phyloP scores from a whole-genome alignment of 2,113 vertebrate species.

The Dendropsophus ebraccatus region DNA sequence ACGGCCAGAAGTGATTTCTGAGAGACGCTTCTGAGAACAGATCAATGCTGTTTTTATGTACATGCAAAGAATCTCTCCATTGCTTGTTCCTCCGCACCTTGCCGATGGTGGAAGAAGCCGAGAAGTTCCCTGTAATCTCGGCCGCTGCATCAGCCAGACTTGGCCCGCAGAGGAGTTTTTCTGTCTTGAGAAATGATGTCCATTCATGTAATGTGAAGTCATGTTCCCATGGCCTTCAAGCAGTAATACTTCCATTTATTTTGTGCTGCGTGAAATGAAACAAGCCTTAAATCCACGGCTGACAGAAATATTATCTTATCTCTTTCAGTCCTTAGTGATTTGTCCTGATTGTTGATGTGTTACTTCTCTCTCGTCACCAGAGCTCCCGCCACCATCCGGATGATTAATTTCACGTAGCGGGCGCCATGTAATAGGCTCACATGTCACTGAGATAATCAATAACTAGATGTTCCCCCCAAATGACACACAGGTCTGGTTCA shows the following conservation, averaged over 20 bases:
- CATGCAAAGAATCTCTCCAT: too few relatives aligned
- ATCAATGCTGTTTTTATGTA: background rate
- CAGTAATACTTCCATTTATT: constrained; percentile 28
- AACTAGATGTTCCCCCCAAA: background rate
- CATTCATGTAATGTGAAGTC: constrained; percentile 10
- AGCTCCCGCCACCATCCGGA: background rate
- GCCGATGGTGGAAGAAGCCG: too few relatives aligned
- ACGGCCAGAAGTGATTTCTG: background rate
- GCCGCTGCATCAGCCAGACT: too few relatives aligned
- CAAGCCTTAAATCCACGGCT: constrained; percentile 24
- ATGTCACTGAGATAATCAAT: background rate
- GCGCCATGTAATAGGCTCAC: too few relatives aligned
- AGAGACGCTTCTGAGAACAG: background rate
- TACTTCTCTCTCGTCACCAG: background rate
- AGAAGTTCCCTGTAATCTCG: too few relatives aligned
- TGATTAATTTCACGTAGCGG: background rate
- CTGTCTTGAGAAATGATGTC: constrained; percentile 9
- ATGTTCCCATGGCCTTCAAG: constrained; percentile 27
- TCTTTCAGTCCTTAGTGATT: background rate
- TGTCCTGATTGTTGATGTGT: constrained; percentile 9
- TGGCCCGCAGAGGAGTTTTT: constrained; percentile 14
- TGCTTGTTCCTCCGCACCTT: too few relatives aligned
- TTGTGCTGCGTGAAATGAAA: constrained; percentile 40
- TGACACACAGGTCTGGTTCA: background rate
- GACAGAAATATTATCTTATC: constrained; percentile 46